A percentile compares a stretch with the other conserved stretches of the same genome.
Evolutionary conservation across 2,888 invertebrate genomes (phyloP).

Genomic region (Drosophila macrospina): DNA sequence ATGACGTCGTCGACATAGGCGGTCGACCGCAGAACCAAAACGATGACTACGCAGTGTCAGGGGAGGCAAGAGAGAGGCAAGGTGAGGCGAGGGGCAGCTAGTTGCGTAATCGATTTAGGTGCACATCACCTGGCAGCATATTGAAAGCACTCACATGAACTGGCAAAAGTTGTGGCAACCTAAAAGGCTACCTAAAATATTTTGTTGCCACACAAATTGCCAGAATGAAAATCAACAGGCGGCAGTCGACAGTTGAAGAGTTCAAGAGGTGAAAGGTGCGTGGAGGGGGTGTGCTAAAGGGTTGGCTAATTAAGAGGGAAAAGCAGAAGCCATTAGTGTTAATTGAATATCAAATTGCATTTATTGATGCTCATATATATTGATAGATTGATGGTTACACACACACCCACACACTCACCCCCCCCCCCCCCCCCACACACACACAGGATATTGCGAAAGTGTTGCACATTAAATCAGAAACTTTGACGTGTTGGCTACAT

Average conservation of each 20-base stretch:
- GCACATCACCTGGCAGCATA: constrained; percentile 60
- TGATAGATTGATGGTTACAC: constrained; percentile 3
- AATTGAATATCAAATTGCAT: constrained; percentile 72
- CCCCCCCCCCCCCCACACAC: too few relatives aligned
- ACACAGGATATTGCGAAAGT: constrained; percentile 21
- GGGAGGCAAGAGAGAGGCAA: background rate
- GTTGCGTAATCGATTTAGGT: constrained; percentile 76
- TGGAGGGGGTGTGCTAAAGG: background rate
- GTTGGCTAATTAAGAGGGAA: constrained; percentile 16
- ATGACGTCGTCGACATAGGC: constrained; percentile 46
- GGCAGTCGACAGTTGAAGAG: background rate
- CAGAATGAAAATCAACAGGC: constrained; percentile 45
- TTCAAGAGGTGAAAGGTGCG: too few relatives aligned
- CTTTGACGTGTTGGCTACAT: constrained; percentile 21
- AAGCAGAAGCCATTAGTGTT: constrained; percentile 66
- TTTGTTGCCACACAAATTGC: background rate
- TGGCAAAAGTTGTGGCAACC: constrained; percentile 25
- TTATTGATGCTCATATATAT: constrained; percentile 29
- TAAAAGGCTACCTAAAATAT: constrained; percentile 16
- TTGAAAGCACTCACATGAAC: constrained; percentile 33
- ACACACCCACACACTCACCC: background rate
- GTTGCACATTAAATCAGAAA: constrained; percentile 23
- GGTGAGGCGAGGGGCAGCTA: constrained; percentile 14
- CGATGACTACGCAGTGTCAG: background rate
- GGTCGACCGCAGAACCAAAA: constrained; percentile 44